phyloP scores from a whole-genome alignment of 1,140 invertebrate genomes.

The Brachionus koreanus region DNA sequence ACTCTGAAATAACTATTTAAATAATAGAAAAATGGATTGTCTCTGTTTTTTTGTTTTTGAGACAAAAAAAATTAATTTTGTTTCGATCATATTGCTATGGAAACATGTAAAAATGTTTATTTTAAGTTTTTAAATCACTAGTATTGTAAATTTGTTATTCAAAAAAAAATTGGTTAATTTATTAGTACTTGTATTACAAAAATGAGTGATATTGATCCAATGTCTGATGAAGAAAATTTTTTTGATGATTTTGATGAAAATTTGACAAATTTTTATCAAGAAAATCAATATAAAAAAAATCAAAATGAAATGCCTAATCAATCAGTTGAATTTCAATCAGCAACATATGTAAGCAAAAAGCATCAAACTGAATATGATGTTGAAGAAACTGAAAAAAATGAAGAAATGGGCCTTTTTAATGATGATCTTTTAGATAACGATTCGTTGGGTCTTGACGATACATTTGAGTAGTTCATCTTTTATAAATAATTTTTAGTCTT shows the following conservation, averaged over 20 bases:
- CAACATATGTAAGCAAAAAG: constrained; percentile 12
- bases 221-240: constrained; percentile 31
- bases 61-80: not conserved
- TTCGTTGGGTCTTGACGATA: not conserved
- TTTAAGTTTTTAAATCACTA: not conserved
- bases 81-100: not conserved
- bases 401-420: not conserved
- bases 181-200: not conserved
- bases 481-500: not conserved
- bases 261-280: not conserved
- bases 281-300: not conserved
- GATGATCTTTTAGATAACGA: constrained; percentile 19
- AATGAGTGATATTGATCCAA: constrained; percentile 38
- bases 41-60: no score
- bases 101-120: not conserved
- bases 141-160: not conserved
- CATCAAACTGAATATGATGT: not conserved
- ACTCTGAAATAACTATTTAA: no score
- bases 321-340: not conserved
- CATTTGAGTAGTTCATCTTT: not conserved
- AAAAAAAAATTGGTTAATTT: not conserved
- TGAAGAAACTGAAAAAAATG: not conserved
- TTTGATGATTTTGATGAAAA: not conserved
- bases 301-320: not conserved
- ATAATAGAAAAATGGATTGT: no score